Conservation (phyloP, 2,888 invertebrate genomes). For the Apodemia duryi region DNA sequence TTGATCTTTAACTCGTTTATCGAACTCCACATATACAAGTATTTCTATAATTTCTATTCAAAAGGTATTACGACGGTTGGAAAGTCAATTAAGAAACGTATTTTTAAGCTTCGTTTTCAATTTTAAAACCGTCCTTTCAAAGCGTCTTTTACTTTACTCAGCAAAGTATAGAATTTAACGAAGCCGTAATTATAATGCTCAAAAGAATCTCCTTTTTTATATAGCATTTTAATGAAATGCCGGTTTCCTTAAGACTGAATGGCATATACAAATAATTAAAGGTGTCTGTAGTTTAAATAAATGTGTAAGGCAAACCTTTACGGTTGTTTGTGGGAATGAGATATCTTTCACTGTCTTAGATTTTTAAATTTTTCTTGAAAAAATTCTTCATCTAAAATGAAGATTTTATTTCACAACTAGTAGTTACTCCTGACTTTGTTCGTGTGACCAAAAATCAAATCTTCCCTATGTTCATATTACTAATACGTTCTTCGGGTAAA, state of each 20-base stretch:
- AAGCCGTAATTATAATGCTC: slow-evolving; percentile 64
- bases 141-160: slow-evolving; percentile 57
- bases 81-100: slow-evolving; percentile 47
- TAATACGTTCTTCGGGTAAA: too few relatives aligned
- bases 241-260: slow-evolving; percentile 52
- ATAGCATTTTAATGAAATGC: slow-evolving; percentile 51
- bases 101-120: slow-evolving; percentile 50
- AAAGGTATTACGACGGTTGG: slow-evolving; percentile 39
- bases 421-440: too few relatives aligned
- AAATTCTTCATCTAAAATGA: too few relatives aligned
- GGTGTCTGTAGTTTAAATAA: slow-evolving; percentile 17
- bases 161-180: slow-evolving; percentile 64
- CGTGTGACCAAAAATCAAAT: too few relatives aligned
- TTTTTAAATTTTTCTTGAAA: too few relatives aligned
- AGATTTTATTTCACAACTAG: too few relatives aligned
- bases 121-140: slow-evolving; percentile 56
- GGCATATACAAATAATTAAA: slow-evolving; percentile 39
- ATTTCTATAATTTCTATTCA: slow-evolving; percentile 35
- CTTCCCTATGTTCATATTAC: too few relatives aligned
- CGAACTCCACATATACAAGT: slow-evolving; percentile 20
- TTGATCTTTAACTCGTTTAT: slow-evolving; percentile 10
- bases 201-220: slow-evolving; percentile 55
- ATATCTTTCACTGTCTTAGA: neutral
- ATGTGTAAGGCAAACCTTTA: neutral
- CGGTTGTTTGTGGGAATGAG: neutral